phyloP scores from a whole-genome alignment of 2,797 vertebrate genomes.

The Muscicapa comitata region DNA sequence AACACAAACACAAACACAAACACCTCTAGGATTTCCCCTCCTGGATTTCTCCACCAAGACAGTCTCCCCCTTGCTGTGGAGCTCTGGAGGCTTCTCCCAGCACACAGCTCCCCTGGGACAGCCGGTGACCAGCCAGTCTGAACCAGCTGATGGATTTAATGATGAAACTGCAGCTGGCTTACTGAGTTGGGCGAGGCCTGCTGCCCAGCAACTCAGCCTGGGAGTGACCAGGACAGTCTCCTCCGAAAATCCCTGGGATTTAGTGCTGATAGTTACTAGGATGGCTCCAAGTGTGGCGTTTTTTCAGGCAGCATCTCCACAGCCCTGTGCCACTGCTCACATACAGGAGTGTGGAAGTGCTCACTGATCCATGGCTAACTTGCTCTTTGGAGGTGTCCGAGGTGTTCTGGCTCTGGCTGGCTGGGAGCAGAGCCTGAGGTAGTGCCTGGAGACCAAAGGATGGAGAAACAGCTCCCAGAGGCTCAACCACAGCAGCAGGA shows the following conservation, averaged over 20 bases:
- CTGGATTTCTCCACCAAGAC: neutral
- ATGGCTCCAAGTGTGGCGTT: neutral
- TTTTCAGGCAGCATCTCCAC: neutral
- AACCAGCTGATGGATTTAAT: neutral
- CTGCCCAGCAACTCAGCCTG: neutral
- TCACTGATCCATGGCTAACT: rapidly evolving
- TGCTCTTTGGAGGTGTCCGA: neutral
- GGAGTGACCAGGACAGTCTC: neutral
- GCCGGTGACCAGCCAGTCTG: neutral
- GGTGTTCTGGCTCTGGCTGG: neutral
- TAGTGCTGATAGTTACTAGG: neutral
- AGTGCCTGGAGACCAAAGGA: neutral
- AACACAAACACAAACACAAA: neutral
- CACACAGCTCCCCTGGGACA: neutral
- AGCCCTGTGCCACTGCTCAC: neutral
- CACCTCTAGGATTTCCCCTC: neutral
- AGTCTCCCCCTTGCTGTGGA: neutral
- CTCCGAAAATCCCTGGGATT: neutral
- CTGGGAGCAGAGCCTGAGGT: neutral
- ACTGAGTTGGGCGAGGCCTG: neutral
- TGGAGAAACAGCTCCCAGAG: neutral
- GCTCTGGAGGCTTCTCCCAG: neutral
- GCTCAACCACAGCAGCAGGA: neutral
- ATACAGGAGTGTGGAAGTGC: neutral
- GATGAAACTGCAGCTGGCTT: neutral